Conservation (phyloP, 2,797 vertebrate genomes). For the Chaetodon trifasciatus region DNA sequence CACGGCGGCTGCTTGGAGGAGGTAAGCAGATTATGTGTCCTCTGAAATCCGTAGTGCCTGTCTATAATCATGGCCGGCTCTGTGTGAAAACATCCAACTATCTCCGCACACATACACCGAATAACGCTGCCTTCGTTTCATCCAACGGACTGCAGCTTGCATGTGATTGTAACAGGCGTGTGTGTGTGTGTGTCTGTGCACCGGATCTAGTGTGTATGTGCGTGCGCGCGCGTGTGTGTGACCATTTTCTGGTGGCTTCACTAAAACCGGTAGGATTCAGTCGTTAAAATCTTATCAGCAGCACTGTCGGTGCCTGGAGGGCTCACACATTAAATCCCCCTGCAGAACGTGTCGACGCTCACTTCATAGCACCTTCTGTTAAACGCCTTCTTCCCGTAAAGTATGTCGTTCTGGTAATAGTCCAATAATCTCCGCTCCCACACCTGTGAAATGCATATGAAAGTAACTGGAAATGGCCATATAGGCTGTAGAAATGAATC, state of each 20-base stretch:
- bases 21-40: constrained; percentile 83
- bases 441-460: not conserved
- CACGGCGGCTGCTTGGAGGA: constrained; percentile 55
- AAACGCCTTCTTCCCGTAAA: not conserved
- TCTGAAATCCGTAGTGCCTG: constrained; percentile 67
- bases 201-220: not conserved
- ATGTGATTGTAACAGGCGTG: not conserved
- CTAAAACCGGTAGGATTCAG: constrained; percentile 36
- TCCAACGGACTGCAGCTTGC: not conserved
- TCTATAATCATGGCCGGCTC: constrained; percentile 17
- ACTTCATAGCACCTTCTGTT: constrained; percentile 8
- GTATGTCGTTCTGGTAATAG: not conserved
- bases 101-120: not conserved
- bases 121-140: not conserved
- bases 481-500: not conserved
- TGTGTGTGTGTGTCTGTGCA: not conserved
- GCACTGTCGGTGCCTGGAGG: constrained; percentile 10
- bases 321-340: constrained; percentile 56
- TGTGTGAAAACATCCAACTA: constrained; percentile 11
- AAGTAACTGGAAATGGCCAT: not conserved
- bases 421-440: not conserved
- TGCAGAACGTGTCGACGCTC: not conserved
- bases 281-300: constrained; percentile 24
- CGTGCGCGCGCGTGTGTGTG: too few species aligned
- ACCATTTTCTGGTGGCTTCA: not conserved